Percentiles rank a stretch among this genome's conserved stretches.
Evolutionary conservation across 2,113 vertebrate genomes (phyloP).

Genomic region (Nicator chloris): DNA sequence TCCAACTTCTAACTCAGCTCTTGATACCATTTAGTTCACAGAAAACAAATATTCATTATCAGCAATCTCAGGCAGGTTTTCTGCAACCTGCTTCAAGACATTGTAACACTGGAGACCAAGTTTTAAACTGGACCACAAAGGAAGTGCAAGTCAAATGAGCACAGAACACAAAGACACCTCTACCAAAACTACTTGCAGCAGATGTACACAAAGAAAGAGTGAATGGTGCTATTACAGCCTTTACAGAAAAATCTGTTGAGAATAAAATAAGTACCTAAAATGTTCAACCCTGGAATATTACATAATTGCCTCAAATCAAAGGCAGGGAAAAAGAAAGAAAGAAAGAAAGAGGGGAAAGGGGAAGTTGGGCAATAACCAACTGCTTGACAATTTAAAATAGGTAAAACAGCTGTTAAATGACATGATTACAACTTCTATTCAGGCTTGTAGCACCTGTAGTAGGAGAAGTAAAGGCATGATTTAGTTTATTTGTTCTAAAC

Average conservation of each 20-base stretch:
- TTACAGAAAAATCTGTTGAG: neutral
- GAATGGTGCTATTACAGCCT: neutral
- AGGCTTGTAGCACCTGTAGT: neutral
- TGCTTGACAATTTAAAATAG: neutral
- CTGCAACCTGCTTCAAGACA: neutral
- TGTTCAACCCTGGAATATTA: neutral
- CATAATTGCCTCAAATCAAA: neutral
- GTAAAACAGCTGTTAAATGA: neutral
- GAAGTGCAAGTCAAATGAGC: neutral
- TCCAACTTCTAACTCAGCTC: neutral
- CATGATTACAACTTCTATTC: neutral
- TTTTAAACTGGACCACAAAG: neutral
- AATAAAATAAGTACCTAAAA: neutral
- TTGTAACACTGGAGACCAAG: neutral
- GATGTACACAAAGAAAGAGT: neutral
- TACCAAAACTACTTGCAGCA: neutral
- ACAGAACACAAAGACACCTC: neutral
- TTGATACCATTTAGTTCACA: neutral
- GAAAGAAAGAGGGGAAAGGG: accelerated
- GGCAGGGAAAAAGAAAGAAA: neutral
- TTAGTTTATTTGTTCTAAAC: neutral
- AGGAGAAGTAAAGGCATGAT: neutral
- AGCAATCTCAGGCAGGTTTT: neutral
- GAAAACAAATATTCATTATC: neutral
- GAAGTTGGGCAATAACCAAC: neutral